Evolutionary conservation across 2,888 invertebrate genomes (phyloP).

Genomic region (Onchidella celtica): DNA sequence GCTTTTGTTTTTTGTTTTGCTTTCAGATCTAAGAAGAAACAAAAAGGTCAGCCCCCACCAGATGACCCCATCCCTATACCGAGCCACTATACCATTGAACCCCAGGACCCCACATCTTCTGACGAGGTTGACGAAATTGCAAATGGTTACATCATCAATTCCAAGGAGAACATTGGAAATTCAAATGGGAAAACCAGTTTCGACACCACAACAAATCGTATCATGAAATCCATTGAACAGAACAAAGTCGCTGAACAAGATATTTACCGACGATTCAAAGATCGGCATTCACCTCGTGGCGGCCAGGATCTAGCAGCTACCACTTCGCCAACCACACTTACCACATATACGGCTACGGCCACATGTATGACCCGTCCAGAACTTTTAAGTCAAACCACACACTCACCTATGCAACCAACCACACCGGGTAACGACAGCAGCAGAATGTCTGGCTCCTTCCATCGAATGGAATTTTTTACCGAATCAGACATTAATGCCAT

Average conservation of each 20-base stretch:
- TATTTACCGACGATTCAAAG: conserved; percentile 74
- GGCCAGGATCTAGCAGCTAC: background rate
- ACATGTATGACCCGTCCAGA: no score
- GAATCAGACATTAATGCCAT: conserved; percentile 43
- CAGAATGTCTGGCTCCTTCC: conserved; percentile 8
- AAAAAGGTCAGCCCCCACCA: conserved; percentile 5
- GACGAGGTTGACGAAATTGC: conserved; percentile 32
- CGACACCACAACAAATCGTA: conserved; percentile 50
- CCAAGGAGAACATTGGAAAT: conserved; percentile 32
- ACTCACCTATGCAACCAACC: background rate
- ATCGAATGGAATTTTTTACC: conserved; percentile 45
- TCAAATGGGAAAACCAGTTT: conserved; percentile 2
- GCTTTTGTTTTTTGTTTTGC: no score
- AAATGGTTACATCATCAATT: conserved; percentile 20
- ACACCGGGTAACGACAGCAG: no score
- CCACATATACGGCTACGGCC: background rate
- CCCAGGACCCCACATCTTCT: conserved; percentile 30
- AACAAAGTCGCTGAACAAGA: conserved; percentile 65
- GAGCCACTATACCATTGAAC: conserved; percentile 38
- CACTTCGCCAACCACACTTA: background rate
- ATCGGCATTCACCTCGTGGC: conserved; percentile 63
- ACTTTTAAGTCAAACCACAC: background rate
- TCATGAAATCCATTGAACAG: conserved; percentile 73
- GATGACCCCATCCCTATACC: conserved; percentile 2
- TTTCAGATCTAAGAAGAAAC: conserved; percentile 31